A percentile compares a stretch with the other conserved stretches of the same genome.
These are phyloP conservation scores for Bombus confusus DNA, from an alignment of 1,140 invertebrate genomes.

Conservation along the genomic window DNA sequence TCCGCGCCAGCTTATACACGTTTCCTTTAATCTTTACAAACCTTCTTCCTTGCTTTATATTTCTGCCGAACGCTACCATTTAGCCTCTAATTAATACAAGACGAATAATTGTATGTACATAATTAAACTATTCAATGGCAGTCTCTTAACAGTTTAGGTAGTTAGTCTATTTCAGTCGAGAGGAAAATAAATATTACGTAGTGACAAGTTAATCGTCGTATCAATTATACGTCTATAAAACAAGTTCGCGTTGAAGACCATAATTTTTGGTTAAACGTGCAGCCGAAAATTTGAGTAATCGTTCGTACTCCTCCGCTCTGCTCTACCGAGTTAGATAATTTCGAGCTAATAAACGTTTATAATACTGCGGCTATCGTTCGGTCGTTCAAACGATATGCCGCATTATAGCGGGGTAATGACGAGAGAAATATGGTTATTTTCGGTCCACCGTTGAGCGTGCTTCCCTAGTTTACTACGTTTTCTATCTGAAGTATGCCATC, in stretches of 20 bases:
- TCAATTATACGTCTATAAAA: not conserved
- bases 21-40: not conserved
- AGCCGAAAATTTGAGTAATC: conserved; percentile 53
- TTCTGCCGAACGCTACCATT: not conserved
- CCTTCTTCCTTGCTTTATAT: not conserved
- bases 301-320: not conserved
- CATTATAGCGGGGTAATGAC: conserved; percentile 63
- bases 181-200: not conserved
- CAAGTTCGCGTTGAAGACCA: not conserved
- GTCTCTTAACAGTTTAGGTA: not conserved
- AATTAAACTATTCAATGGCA: too few species aligned
- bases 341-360: conserved; percentile 58
- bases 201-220: not conserved
- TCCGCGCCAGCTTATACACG: not conserved
- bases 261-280: not conserved
- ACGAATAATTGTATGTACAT: not conserved
- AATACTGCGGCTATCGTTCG: conserved; percentile 57
- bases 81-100: not conserved
- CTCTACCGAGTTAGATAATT: conserved; percentile 48
- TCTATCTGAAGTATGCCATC: conserved; percentile 74
- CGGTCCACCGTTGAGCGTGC: conserved; percentile 67
- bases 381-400: conserved; percentile 51
- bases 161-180: too few species aligned
- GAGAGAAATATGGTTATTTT: conserved; percentile 70
- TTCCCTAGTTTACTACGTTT: conserved; percentile 71